phyloP scores from a whole-genome alignment of 1,140 invertebrate species.

The Pinna nobilis region DNA sequence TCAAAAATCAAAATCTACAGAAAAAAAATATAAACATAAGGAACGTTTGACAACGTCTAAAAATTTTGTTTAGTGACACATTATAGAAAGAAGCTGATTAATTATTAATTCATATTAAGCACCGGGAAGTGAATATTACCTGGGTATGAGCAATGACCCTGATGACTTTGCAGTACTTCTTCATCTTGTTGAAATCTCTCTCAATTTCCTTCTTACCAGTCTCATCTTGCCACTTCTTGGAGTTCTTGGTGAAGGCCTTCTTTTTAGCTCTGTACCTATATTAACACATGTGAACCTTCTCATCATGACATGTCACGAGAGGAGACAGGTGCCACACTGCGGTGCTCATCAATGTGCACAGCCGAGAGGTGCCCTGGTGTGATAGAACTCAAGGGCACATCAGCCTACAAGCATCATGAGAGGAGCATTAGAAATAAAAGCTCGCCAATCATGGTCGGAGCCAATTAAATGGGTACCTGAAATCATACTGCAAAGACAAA shows the following conservation, averaged over 20 bases:
- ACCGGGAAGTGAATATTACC: constrained; percentile 80
- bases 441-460: constrained; percentile 20
- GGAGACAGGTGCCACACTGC: constrained; percentile 47
- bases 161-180: constrained; percentile 98
- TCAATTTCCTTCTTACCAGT: constrained; percentile 97
- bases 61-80: too few species aligned
- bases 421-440: constrained; percentile 38
- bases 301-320: constrained; percentile 63
- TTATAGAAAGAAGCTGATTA: too few species aligned
- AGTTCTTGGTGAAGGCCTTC: constrained; percentile 99
- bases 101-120: too few species aligned
- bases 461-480: too few species aligned
- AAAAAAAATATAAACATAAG: too few species aligned
- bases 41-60: too few species aligned
- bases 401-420: constrained; percentile 31
- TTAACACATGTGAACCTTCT: constrained; percentile 38
- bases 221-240: constrained; percentile 99
- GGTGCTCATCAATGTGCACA: constrained; percentile 64
- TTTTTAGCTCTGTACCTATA: constrained; percentile 99
- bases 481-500: too few species aligned
- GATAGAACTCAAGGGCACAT: constrained; percentile 49
- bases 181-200: constrained; percentile 96
- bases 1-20: too few species aligned
- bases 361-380: constrained; percentile 12
- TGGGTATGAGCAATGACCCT: constrained; percentile 98